Conservation (phyloP, 2,113 vertebrate genomes). For the Pseudorhombus dupliciocellatus region DNA sequence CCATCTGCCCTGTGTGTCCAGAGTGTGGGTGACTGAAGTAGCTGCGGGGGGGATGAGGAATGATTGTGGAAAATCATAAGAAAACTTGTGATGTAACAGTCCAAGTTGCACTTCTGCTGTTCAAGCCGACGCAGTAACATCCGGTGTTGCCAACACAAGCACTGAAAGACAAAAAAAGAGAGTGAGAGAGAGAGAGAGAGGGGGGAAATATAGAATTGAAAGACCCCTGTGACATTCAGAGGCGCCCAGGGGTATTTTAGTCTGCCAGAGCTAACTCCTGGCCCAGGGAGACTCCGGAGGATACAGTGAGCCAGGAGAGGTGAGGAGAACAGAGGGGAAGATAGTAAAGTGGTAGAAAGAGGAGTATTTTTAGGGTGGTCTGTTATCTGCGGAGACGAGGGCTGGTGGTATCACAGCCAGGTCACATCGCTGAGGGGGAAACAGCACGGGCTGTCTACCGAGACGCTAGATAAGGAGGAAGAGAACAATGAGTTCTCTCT, state of each 20-base stretch:
- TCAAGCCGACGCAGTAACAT: constrained; percentile 45
- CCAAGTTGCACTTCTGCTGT: constrained; percentile 55
- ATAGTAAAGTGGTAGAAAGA: constrained; percentile 45
- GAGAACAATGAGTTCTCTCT: constrained; percentile 61
- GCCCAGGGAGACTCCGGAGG: constrained; percentile 52
- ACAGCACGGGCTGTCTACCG: constrained; percentile 45
- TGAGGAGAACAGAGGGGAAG: constrained; percentile 59
- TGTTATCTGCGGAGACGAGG: constrained; percentile 67
- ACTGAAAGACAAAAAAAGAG: constrained; percentile 25
- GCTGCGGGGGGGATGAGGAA: constrained; percentile 50
- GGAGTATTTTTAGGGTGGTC: constrained; percentile 76
- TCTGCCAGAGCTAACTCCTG: constrained; percentile 58
- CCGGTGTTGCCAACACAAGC: constrained; percentile 31
- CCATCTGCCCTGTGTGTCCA: constrained; percentile 79
- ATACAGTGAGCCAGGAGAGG: constrained; percentile 66
- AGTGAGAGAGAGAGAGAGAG: neutral
- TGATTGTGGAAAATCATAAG: constrained; percentile 69
- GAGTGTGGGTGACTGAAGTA: constrained; percentile 74
- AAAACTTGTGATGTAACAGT: constrained; percentile 75
- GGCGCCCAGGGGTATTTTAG: constrained; percentile 58
- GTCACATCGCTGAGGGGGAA: constrained; percentile 70
- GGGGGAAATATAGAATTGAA: constrained; percentile 35
- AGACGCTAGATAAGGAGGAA: constrained; percentile 65
- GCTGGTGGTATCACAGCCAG: constrained; percentile 55
- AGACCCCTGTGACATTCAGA: constrained; percentile 57